Evolutionary conservation across 2,888 invertebrate species (phyloP).

Genomic region (Sericinus montela): DNA sequence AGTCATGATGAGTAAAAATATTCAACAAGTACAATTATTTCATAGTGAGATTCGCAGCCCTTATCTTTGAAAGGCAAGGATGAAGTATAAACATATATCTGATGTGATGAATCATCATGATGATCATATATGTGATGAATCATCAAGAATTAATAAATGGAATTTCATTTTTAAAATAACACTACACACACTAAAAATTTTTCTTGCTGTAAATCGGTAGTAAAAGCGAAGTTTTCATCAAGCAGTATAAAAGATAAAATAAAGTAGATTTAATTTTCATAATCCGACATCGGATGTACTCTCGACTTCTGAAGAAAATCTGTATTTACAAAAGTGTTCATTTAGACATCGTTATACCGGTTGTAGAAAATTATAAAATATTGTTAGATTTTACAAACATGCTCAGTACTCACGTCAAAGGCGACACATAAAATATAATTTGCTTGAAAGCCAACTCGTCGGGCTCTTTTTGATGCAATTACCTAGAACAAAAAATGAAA

Average conservation of each 20-base stretch:
- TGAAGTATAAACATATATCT: too few relatives aligned
- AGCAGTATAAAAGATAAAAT: slow-evolving; percentile 10
- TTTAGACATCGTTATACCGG: slow-evolving; percentile 9
- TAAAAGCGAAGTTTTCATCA: slow-evolving; percentile 9
- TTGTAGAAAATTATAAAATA: slow-evolving; percentile 14
- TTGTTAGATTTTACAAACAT: slow-evolving; percentile 6
- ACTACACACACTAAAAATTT: too few relatives aligned
- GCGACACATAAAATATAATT: slow-evolving; percentile 29
- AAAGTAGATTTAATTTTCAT: slow-evolving; percentile 14
- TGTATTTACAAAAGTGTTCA: slow-evolving; percentile 16
- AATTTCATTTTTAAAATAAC: too few relatives aligned
- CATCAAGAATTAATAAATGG: too few relatives aligned
- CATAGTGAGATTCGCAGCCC: too few relatives aligned
- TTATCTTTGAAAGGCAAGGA: too few relatives aligned
- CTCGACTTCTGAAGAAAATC: slow-evolving; percentile 11
- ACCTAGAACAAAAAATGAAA: slow-evolving; percentile 58
- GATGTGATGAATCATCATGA: too few relatives aligned
- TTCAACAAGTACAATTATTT: too few relatives aligned
- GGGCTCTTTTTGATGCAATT: slow-evolving; percentile 29
- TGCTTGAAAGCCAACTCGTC: slow-evolving; percentile 39
- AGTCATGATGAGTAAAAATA: too few relatives aligned
- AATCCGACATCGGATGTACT: slow-evolving; percentile 8
- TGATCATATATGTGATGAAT: too few relatives aligned
- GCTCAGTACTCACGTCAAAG: slow-evolving; percentile 9
- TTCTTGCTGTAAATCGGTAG: not conserved